Conservation (phyloP, 2,888 invertebrate species). For the Caenorhabditis panamensis region DNA sequence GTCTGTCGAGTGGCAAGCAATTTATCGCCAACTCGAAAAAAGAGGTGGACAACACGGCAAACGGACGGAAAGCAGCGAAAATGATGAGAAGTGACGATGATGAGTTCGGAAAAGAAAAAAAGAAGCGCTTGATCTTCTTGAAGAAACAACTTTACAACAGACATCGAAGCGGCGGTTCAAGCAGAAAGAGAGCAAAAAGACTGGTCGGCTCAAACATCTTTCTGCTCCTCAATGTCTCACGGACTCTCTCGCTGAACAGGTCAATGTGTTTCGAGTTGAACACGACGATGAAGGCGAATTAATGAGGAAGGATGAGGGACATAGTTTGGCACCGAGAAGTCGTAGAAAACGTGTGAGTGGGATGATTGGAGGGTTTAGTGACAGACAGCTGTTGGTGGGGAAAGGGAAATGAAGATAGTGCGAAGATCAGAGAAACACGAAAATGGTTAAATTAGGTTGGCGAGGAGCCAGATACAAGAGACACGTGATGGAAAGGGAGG, state of each 20-base stretch:
- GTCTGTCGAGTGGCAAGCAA: background rate
- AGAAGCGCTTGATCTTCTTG: conserved; percentile 8
- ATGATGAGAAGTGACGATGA: background rate
- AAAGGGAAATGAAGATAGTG: background rate
- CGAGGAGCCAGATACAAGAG: background rate
- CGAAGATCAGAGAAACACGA: conserved; percentile 5
- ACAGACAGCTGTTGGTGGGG: background rate
- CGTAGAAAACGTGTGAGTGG: conserved; percentile 13
- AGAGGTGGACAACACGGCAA: too few relatives aligned
- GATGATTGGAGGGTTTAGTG: background rate
- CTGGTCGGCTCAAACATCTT: conserved; percentile 23
- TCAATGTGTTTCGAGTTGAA: conserved; percentile 47
- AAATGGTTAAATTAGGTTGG: background rate
- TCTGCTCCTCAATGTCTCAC: conserved; percentile 8
- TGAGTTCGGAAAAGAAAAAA: conserved; percentile 10
- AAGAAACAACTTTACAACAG: conserved; percentile 45
- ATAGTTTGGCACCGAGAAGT: conserved; percentile 14
- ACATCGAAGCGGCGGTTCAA: background rate
- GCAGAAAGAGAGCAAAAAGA: conserved; percentile 6
- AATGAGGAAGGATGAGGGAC: conserved; percentile 19
- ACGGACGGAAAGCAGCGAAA: background rate
- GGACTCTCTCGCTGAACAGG: conserved; percentile 20
- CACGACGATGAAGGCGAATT: conserved; percentile 19
- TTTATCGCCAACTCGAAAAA: background rate
- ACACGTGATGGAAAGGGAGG: background rate